phyloP scores from a whole-genome alignment of 2,797 vertebrate genomes.

The Melopsittacus undulatus region DNA sequence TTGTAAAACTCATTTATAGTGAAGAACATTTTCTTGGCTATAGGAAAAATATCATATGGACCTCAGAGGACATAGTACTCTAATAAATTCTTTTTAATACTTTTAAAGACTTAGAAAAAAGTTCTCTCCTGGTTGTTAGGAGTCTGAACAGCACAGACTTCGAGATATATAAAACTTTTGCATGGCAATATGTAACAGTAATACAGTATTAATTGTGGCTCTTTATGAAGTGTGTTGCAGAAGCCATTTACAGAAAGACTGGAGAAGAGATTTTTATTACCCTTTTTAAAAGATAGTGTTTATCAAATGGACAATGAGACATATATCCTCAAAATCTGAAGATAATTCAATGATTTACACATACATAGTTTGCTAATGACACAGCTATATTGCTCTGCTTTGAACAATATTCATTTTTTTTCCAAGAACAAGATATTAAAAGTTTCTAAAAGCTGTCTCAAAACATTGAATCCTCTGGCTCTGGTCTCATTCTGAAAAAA shows the following conservation, averaged over 20 bases:
- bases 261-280: background rate
- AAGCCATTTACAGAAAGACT: background rate
- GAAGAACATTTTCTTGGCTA: background rate
- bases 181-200: background rate
- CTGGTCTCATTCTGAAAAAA: background rate
- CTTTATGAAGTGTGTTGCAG: background rate
- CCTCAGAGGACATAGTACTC: background rate
- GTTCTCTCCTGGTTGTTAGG: background rate
- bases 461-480: background rate
- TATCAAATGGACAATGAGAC: background rate
- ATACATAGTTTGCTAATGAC: background rate
- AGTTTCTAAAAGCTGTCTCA: background rate
- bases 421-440: background rate
- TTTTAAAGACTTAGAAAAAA: background rate
- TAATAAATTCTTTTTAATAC: background rate
- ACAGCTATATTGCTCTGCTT: background rate
- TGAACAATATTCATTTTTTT: background rate
- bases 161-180: background rate
- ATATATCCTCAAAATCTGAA: background rate
- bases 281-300: background rate
- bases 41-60: background rate
- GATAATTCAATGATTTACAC: background rate
- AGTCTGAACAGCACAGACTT: background rate
- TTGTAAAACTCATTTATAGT: background rate
- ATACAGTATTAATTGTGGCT: background rate